Conservation (phyloP, 2,888 invertebrate species). For the Stratiomys singularior region DNA sequence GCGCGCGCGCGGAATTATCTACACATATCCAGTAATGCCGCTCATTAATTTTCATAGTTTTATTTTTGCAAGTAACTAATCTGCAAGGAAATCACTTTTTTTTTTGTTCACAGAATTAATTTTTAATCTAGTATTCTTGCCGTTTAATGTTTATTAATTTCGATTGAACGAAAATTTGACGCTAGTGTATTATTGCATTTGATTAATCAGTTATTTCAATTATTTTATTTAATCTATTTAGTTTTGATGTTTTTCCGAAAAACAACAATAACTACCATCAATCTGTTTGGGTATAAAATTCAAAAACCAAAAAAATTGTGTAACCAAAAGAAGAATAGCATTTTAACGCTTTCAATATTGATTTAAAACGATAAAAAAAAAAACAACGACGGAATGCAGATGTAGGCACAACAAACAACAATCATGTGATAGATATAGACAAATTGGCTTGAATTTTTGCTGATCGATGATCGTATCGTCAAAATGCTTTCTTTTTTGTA, state of each 20-base stretch:
- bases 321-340: conserved; percentile 11
- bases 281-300: no score
- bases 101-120: background rate
- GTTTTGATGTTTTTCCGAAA: conserved; percentile 47
- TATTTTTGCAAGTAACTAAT: background rate
- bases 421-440: background rate
- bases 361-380: background rate
- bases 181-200: background rate
- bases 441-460: background rate
- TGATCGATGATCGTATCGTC: conserved; percentile 9
- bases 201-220: conserved; percentile 8
- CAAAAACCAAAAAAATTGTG: conserved; percentile 28
- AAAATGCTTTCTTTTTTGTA: conserved; percentile 25
- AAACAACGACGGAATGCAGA: background rate
- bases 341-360: conserved; percentile 15
- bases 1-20: background rate
- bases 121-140: background rate
- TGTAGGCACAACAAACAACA: background rate
- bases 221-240: no score
- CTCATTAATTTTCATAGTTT: background rate
- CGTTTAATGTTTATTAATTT: no score
- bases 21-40: background rate
- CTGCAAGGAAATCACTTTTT: background rate
- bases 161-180: background rate
- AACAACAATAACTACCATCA: conserved; percentile 45